Percentiles rank a stretch among this genome's conserved stretches.
Conservation (phyloP, 2,797 vertebrate genomes). For the Garrulus glandarius region DNA sequence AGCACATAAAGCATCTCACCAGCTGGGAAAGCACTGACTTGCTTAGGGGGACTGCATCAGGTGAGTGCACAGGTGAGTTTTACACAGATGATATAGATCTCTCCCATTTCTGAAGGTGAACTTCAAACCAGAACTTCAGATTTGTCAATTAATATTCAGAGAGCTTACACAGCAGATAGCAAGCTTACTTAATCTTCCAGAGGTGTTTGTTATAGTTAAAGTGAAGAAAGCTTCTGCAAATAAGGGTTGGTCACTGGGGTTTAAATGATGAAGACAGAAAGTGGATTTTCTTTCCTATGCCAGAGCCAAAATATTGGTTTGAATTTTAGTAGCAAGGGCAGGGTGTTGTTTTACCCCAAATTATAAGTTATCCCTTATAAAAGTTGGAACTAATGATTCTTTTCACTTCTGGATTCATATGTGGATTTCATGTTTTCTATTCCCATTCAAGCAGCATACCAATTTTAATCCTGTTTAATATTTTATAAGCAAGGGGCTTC, state of each 20-base stretch:
- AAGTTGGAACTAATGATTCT: not conserved
- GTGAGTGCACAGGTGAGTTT: slow-evolving; percentile 34
- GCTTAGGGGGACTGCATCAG: not conserved
- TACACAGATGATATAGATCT: not conserved
- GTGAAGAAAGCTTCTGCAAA: not conserved
- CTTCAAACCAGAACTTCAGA: not conserved
- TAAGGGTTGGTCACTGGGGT: not conserved
- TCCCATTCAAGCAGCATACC: not conserved
- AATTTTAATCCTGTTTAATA: slow-evolving; percentile 20
- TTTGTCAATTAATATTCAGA: not conserved
- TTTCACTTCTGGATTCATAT: not conserved
- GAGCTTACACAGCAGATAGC: not conserved
- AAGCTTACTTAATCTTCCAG: not conserved
- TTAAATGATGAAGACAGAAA: not conserved
- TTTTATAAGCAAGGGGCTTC: slow-evolving; percentile 1
- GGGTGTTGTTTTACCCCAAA: not conserved
- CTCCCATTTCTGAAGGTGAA: not conserved
- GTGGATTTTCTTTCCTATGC: not conserved
- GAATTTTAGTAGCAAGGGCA: not conserved
- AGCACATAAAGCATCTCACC: not conserved
- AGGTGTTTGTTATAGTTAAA: not conserved
- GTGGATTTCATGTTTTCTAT: not conserved
- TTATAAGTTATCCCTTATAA: not conserved
- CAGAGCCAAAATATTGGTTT: not conserved
- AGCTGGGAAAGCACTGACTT: not conserved